Evolutionary conservation across 92 coral and sea anemone species (phyloP).

Genomic region (Zoanthus sociatus): DNA sequence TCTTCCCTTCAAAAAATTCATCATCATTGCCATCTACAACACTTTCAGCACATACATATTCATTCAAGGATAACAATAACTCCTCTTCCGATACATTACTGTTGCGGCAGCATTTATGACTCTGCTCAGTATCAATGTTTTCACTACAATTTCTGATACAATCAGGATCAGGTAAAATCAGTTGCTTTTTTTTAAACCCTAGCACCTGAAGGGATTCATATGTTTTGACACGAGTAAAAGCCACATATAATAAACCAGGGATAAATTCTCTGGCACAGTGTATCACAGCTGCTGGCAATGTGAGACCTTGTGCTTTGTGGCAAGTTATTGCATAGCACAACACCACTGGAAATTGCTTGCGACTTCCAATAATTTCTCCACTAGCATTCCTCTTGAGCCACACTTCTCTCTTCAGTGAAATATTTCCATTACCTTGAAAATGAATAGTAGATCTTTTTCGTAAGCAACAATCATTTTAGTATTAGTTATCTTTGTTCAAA

Average conservation of each 20-base stretch:
- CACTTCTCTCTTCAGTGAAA: not conserved
- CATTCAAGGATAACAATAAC: not conserved
- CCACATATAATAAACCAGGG: constrained; percentile 17
- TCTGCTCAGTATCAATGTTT: not conserved
- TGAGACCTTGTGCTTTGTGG: constrained; percentile 45
- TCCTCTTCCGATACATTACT: constrained; percentile 14
- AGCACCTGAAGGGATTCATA: not conserved
- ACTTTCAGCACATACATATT: constrained; percentile 2
- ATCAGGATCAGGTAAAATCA: constrained; percentile 45
- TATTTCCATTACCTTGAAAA: not conserved
- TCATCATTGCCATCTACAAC: constrained; percentile 10
- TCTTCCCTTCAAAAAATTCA: not conserved
- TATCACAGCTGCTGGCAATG: constrained; percentile 9
- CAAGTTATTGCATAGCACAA: constrained; percentile 48
- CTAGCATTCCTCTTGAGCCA: constrained; percentile 33
- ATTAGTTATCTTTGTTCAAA: too few species aligned
- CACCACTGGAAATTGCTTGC: constrained; percentile 43
- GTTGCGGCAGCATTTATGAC: constrained; percentile 47
- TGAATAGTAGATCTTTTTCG: too few species aligned
- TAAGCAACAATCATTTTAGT: too few species aligned
- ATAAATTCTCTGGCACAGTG: constrained; percentile 19
- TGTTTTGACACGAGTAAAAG: constrained; percentile 14
- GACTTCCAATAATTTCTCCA: constrained; percentile 17
- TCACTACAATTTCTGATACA: constrained; percentile 38
- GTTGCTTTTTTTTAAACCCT: constrained; percentile 4